Conservation (phyloP, 2,797 vertebrate genomes). For the Dicrostonyx torquatus region DNA sequence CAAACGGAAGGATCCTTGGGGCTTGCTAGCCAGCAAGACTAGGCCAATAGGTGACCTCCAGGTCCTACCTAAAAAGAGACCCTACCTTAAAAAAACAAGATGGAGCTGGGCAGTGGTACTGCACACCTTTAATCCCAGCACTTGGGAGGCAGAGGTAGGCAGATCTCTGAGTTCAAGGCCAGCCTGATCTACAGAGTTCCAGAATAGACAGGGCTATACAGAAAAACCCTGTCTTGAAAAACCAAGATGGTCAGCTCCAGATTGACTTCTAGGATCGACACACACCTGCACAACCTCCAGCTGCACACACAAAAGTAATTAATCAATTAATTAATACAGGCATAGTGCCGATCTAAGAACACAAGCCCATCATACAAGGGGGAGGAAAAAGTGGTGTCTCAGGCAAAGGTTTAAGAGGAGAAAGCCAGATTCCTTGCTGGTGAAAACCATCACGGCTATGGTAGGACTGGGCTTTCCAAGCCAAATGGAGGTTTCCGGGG, state of each 20-base stretch:
- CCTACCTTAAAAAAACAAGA: background rate
- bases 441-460: background rate
- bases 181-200: background rate
- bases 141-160: background rate
- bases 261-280: background rate
- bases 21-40: background rate
- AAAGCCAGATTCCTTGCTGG: background rate
- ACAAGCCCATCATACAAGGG: background rate
- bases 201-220: background rate
- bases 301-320: background rate
- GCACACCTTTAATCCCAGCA: background rate
- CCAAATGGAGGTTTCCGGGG: background rate
- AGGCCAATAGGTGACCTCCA: background rate
- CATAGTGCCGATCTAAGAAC: background rate
- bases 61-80: background rate
- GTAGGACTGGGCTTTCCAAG: background rate
- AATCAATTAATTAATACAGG: background rate
- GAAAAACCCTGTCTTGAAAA: background rate
- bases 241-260: background rate
- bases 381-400: background rate
- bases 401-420: background rate
- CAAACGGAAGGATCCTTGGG: background rate
- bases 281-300: background rate
- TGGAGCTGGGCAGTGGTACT: background rate
- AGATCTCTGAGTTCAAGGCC: background rate